Conservation (phyloP, 35 echinoderm and acorn worm genomes). For the Lytechinus pictus region DNA sequence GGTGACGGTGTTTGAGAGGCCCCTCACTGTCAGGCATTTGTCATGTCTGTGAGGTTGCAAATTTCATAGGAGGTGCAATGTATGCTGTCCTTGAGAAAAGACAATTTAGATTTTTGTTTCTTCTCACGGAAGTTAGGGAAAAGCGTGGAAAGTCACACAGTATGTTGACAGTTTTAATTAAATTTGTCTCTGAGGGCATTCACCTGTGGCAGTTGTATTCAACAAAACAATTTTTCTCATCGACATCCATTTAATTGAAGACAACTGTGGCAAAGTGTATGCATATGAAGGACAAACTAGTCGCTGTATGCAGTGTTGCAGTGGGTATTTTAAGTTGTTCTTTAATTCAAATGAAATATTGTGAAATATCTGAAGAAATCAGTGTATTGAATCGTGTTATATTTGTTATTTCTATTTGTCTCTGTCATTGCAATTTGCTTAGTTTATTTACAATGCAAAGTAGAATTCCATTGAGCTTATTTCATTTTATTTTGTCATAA, state of each 20-base stretch:
- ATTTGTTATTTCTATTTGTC: not conserved
- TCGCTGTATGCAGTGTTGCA: not conserved
- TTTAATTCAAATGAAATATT: not conserved
- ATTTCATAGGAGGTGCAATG: not conserved
- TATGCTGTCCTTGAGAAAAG: not conserved
- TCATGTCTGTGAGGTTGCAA: not conserved
- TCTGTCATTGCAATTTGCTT: not conserved
- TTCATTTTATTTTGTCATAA: not conserved
- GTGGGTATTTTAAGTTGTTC: not conserved
- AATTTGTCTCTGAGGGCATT: not conserved
- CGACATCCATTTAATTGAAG: not conserved
- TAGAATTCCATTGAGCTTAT: not conserved
- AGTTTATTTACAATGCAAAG: not conserved
- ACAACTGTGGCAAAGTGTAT: not conserved
- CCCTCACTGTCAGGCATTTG: not conserved
- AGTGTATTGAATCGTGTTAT: not conserved
- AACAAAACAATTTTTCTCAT: not conserved
- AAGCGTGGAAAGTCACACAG: not conserved
- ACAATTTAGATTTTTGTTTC: not conserved
- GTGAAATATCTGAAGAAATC: not conserved
- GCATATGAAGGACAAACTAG: too few relatives aligned
- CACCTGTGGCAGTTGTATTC: not conserved
- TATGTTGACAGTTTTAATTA: slow-evolving; percentile 20
- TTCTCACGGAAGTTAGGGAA: not conserved
- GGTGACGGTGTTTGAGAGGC: not conserved